Evolutionary conservation across 2,113 vertebrate genomes (phyloP).

Genomic region (Xenopus tropicalis): DNA sequence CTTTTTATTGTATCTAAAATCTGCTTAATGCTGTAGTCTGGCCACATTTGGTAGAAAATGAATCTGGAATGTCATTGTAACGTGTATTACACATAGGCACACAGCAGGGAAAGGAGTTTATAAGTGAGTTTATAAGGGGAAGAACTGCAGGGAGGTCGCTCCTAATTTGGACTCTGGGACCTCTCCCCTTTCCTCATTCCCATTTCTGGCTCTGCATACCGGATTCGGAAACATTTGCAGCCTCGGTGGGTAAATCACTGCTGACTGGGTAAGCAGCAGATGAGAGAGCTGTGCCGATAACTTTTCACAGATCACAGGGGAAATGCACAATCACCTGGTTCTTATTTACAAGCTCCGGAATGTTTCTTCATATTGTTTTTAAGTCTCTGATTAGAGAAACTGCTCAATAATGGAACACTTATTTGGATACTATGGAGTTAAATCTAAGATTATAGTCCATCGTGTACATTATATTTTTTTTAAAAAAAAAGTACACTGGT

Average conservation of each 20-base stretch:
- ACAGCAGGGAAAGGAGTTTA: slow-evolving; percentile 21
- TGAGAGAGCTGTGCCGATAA: background rate
- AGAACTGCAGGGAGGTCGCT: slow-evolving; percentile 29
- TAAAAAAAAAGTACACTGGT: no score
- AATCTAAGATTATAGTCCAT: no score
- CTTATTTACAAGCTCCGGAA: slow-evolving; percentile 2
- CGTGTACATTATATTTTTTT: no score
- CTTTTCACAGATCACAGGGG: slow-evolving; percentile 16
- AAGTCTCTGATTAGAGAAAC: no score
- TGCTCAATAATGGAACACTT: no score
- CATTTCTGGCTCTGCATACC: background rate
- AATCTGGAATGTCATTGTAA: background rate
- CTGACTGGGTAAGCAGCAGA: slow-evolving; percentile 27
- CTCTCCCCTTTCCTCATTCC: background rate
- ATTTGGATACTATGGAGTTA: no score
- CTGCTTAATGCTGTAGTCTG: background rate
- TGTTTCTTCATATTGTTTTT: no score
- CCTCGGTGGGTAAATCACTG: slow-evolving; percentile 15
- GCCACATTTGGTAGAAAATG: background rate
- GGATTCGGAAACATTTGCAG: slow-evolving; percentile 29
- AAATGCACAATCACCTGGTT: slow-evolving; percentile 12
- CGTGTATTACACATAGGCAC: slow-evolving; percentile 13
- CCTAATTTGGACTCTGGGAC: slow-evolving; percentile 29
- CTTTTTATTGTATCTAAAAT: background rate
- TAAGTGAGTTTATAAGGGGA: slow-evolving; percentile 29